A percentile compares a stretch with the other conserved stretches of the same genome.
Evolutionary conservation across 2,888 invertebrate genomes (phyloP).

Genomic region (Scaptomyza tumidula): DNA sequence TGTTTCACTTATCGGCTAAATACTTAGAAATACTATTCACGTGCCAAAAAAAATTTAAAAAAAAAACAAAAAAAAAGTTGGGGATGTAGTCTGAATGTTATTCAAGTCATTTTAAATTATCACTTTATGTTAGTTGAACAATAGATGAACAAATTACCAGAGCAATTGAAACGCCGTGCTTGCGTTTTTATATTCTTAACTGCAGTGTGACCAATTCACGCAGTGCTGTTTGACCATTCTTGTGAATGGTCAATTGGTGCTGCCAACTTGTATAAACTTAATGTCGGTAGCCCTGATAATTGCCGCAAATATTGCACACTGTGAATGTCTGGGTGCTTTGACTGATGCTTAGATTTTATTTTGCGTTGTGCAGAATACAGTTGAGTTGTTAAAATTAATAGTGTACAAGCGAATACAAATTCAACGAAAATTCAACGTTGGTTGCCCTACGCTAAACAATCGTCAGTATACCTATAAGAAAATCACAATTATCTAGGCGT

Average conservation of each 20-base stretch:
- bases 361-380: too few relatives aligned
- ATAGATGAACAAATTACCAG: constrained; percentile 48
- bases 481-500: not conserved
- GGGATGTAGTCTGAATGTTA: constrained; percentile 40
- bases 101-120: constrained; percentile 64
- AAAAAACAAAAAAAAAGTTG: constrained; percentile 59
- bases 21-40: constrained; percentile 68
- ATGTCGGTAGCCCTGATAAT: not conserved
- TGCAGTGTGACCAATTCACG: constrained; percentile 48
- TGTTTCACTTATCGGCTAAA: constrained; percentile 65
- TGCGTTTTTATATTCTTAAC: constrained; percentile 42
- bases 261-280: constrained; percentile 15
- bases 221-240: not conserved
- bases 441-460: not conserved
- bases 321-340: not conserved
- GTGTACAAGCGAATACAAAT: not conserved
- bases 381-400: not conserved
- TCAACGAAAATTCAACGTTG: too few relatives aligned
- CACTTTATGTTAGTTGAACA: constrained; percentile 35
- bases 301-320: not conserved
- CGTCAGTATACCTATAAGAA: not conserved
- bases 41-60: constrained; percentile 66
- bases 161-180: constrained; percentile 52
- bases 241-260: constrained; percentile 12
- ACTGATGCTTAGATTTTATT: not conserved